Evolutionary conservation across 92 coral and sea anemone species (phyloP).

Genomic region (Paragorgia papillata): DNA sequence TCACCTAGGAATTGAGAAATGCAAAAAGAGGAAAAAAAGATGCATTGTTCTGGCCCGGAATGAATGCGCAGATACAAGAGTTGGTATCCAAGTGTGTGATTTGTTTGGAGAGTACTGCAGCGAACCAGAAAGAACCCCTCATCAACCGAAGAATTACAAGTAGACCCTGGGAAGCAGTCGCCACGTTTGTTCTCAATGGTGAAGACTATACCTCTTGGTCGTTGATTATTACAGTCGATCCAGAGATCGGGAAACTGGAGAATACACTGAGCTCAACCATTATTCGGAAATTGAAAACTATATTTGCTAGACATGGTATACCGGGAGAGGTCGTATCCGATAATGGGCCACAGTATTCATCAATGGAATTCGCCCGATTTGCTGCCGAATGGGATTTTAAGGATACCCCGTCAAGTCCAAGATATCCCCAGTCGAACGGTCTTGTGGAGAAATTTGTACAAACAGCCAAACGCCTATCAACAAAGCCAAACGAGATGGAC

Average conservation of each 20-base stretch:
- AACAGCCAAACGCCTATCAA: conserved; percentile 24
- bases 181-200: not conserved
- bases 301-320: conserved; percentile 26
- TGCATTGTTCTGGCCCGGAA: conserved; percentile 20
- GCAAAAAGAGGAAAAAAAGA: conserved; percentile 24
- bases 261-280: conserved; percentile 8
- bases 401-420: conserved; percentile 9
- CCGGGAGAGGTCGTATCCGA: conserved; percentile 13
- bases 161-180: not conserved
- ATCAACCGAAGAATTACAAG: not conserved
- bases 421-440: conserved; percentile 47
- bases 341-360: conserved; percentile 23
- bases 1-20: conserved; percentile 19
- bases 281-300: conserved; percentile 1
- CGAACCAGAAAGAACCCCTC: not conserved
- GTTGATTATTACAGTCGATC: conserved; percentile 21
- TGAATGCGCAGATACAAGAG: conserved; percentile 1
- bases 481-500: conserved; percentile 23
- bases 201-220: not conserved
- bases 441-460: conserved; percentile 38
- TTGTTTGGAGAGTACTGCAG: not conserved
- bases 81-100: conserved; percentile 12
- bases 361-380: conserved; percentile 19
- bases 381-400: conserved; percentile 37
- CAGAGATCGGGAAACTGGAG: conserved; percentile 4